phyloP scores from a whole-genome alignment of 92 coral and sea anemone species.

The Bergia sp. region DNA sequence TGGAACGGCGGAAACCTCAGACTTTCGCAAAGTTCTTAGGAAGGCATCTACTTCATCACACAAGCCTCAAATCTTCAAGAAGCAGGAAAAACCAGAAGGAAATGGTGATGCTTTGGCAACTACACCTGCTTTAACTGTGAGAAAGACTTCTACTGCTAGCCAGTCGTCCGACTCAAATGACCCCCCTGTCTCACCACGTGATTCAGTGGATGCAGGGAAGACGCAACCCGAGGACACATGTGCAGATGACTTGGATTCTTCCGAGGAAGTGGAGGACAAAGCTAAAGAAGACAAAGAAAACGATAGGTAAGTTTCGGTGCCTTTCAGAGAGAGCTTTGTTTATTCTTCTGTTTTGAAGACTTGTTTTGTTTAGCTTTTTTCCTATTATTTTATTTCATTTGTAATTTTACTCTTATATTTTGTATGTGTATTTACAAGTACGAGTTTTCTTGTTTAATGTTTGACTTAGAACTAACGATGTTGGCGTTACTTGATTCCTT shows the following conservation, averaged over 20 bases:
- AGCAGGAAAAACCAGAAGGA: conserved; percentile 26
- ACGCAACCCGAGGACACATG: not conserved
- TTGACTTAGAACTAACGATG: not conserved
- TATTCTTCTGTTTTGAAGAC: not conserved
- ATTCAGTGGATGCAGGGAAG: not conserved
- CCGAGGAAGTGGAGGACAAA: conserved; percentile 24
- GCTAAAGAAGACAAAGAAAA: not conserved
- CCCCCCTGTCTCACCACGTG: conserved; percentile 2
- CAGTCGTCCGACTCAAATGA: conserved; percentile 24
- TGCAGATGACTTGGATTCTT: not conserved
- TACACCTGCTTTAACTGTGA: conserved; percentile 27
- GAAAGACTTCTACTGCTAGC: conserved; percentile 9
- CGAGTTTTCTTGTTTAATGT: too few relatives aligned
- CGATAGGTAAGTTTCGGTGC: not conserved
- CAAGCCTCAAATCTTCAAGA: conserved; percentile 28
- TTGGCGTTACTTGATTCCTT: not conserved
- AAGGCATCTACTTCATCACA: conserved; percentile 28
- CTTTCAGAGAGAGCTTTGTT: not conserved
- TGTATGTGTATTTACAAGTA: too few relatives aligned
- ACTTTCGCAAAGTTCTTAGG: conserved; percentile 40
- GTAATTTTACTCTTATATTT: too few relatives aligned
- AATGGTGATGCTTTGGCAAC: not conserved
- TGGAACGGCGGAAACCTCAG: conserved; percentile 28
- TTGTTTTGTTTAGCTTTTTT: not conserved
- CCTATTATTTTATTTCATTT: too few relatives aligned